Evolutionary conservation across 2,888 invertebrate genomes (phyloP).

Genomic region (Dryobota labecula): DNA sequence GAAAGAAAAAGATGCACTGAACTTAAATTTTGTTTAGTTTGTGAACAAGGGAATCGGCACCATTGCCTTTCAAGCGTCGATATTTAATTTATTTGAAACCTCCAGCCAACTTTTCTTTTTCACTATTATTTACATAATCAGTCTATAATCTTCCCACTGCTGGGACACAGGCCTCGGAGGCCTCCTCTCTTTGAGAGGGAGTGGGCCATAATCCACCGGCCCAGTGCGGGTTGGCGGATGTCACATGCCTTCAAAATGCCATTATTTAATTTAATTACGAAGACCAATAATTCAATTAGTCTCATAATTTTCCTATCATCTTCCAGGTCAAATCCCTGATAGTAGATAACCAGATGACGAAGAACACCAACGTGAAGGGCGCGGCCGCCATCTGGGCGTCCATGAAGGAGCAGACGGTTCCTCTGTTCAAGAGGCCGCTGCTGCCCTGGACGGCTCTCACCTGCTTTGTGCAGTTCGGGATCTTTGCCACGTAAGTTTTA

Average conservation of each 20-base stretch:
- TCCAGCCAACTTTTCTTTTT: not conserved
- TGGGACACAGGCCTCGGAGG: too few relatives aligned
- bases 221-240: too few relatives aligned
- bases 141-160: too few relatives aligned
- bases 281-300: not conserved
- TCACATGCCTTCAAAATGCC: too few relatives aligned
- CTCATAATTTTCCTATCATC: not conserved
- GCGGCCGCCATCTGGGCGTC: conserved; percentile 82
- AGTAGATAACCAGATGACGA: conserved; percentile 69
- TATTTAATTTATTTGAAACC: too few relatives aligned
- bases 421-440: conserved; percentile 89
- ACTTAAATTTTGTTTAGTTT: too few relatives aligned
- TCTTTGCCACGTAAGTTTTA: conserved; percentile 91
- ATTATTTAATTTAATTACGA: not conserved
- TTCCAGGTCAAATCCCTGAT: conserved; percentile 79
- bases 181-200: too few relatives aligned
- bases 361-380: conserved; percentile 68
- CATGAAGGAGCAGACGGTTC: conserved; percentile 90
- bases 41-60: too few relatives aligned
- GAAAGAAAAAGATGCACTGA: too few relatives aligned
- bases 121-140: too few relatives aligned
- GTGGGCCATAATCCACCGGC: too few relatives aligned
- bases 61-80: too few relatives aligned
- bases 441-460: conserved; percentile 89
- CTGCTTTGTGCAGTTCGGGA: conserved; percentile 92